These are phyloP conservation scores for Arrhamphus sclerolepis DNA, from an alignment of 2,797 vertebrate genomes.

Conservation along the genomic window DNA sequence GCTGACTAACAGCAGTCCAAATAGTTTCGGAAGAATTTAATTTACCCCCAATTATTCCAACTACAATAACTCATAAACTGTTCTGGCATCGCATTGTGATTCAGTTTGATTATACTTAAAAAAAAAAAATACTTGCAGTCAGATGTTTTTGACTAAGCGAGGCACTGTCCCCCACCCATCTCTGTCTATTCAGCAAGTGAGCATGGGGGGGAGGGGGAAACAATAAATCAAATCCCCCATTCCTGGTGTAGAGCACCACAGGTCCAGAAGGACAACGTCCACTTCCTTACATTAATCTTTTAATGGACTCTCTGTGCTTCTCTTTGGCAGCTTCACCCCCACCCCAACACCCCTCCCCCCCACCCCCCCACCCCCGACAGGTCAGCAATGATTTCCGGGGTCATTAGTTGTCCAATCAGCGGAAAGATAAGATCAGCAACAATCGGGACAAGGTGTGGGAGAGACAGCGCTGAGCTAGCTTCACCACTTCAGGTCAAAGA, in stretches of 20 bases:
- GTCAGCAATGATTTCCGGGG: constrained; percentile 76
- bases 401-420: constrained; percentile 80
- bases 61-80: constrained; percentile 15
- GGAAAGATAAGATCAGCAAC: constrained; percentile 80
- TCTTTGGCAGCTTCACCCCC: constrained; percentile 73
- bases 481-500: constrained; percentile 54
- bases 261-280: constrained; percentile 80
- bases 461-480: constrained; percentile 60
- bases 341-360: too few relatives aligned
- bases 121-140: constrained; percentile 37
- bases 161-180: constrained; percentile 46
- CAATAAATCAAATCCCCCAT: constrained; percentile 77
- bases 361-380: constrained; percentile 43
- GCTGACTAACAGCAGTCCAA: constrained; percentile 37
- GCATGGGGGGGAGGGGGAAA: constrained; percentile 11
- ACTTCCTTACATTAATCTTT: constrained; percentile 85
- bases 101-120: constrained; percentile 7
- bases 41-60: constrained; percentile 23
- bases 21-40: constrained; percentile 23
- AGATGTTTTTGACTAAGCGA: constrained; percentile 51
- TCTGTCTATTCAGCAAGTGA: constrained; percentile 69
- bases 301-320: constrained; percentile 80
- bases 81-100: not conserved
- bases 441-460: constrained; percentile 68
- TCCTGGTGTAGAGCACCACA: constrained; percentile 71